phyloP scores from a whole-genome alignment of 1,140 invertebrate genomes.

The Eumeta japonica region DNA sequence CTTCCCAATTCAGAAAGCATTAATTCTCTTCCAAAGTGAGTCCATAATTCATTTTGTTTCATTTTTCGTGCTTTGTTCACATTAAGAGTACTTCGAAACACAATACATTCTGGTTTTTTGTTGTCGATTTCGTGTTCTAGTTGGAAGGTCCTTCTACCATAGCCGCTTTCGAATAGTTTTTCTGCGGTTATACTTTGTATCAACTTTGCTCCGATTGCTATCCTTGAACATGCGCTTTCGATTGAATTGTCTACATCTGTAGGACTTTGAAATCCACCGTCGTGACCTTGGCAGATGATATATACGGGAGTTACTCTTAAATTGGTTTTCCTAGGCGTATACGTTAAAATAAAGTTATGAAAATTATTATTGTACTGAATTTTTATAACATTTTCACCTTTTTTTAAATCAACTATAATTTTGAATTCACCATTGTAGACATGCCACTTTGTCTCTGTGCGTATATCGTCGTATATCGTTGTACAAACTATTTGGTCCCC shows the following conservation, averaged over 20 bases:
- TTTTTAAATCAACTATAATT: slow-evolving; percentile 42
- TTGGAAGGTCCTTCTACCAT: slow-evolving; percentile 79
- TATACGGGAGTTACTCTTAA: slow-evolving; percentile 66
- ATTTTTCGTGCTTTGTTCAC: slow-evolving; percentile 70
- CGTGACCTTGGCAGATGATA: slow-evolving; percentile 72
- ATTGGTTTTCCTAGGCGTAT: slow-evolving; percentile 51
- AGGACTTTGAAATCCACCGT: slow-evolving; percentile 79
- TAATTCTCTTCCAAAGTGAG: slow-evolving; percentile 76
- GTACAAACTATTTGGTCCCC: slow-evolving; percentile 43
- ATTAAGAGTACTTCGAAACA: slow-evolving; percentile 71
- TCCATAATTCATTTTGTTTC: slow-evolving; percentile 81
- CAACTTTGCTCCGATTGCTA: slow-evolving; percentile 74
- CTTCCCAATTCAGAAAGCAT: slow-evolving; percentile 65
- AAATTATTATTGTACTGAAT: slow-evolving; percentile 31
- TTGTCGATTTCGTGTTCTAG: slow-evolving; percentile 64
- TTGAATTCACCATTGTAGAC: slow-evolving; percentile 54
- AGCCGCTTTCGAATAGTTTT: slow-evolving; percentile 80
- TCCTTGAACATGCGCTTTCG: slow-evolving; percentile 74
- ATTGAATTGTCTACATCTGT: slow-evolving; percentile 65
- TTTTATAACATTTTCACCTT: slow-evolving; percentile 44
- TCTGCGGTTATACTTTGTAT: slow-evolving; percentile 86
- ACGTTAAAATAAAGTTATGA: slow-evolving; percentile 34
- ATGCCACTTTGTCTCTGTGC: slow-evolving; percentile 37
- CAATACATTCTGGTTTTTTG: slow-evolving; percentile 62
- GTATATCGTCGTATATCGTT: slow-evolving; percentile 25